Base-by-base conservation (phyloP, 2,888 invertebrate species). In the Dascillus cervinus region DNA sequence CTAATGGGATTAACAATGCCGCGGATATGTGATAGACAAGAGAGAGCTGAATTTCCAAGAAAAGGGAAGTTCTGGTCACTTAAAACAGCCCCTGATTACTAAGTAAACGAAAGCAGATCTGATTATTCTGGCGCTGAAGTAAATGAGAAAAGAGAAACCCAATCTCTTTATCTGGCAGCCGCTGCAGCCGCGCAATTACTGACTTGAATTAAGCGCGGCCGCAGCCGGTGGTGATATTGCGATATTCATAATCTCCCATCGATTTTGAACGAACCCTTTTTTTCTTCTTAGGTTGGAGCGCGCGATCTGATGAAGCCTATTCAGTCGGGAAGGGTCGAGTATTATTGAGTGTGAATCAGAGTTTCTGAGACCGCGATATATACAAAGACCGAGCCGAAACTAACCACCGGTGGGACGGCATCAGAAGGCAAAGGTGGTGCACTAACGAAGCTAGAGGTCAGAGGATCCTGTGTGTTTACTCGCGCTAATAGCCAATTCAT, bases 401-500 rank as follows among this genome's bases (percentile, higher is more conserved):
- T 39, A 42, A n/a, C n/a, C n/a, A n/a, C n/a, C n/a, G n/a, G n/a
- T n/a, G n/a, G 37, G 39, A 39, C 36, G 32, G 39, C 29, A 40
- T 44, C 36, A 41, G 46, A 31, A 38, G 39, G 49, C 41, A 39
- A 39, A 46, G 44, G 42, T 43, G 47, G 47, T 39, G 44, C 47
- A 50, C 56, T 53, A 57, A 55, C 53, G 54, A 56, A 56, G 52
- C 58, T 54, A 58, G 52, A 61, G 58, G 61, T 59, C 60, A 62
- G 60, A 60, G 61, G 59, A 58, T 56, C 56, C 61, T 63, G 64
- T 64, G 61, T 64, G 64, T 65, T 65, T 64, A 60, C 52, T 60
- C 60, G 58, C 58, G 56, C 64, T 67, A 67, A 68, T 69, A 65
- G 66, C 65, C 67, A 66, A 68, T 68, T 67, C 66, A 66, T 60